Base-by-base conservation (phyloP, 2,888 invertebrate genomes). In the Ormyrus nitidulus region DNA sequence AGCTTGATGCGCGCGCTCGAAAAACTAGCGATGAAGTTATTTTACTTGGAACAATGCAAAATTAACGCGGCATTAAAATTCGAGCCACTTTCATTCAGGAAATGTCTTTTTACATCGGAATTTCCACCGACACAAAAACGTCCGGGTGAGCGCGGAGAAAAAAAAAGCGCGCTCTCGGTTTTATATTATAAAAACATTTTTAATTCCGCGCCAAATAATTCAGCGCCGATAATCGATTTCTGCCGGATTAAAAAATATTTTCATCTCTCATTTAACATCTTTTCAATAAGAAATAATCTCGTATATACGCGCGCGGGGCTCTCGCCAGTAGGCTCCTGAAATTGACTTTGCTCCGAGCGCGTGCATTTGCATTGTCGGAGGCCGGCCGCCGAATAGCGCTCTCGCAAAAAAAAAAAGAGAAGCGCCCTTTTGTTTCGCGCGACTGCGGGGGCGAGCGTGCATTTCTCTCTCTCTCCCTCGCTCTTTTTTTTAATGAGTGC, bases 401-500 rank as follows among this genome's bases (percentile, higher is more conserved):
- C 48, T 62, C 13, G 3, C 34, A 34, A 34, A 34, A 34, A 34
- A 34, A 34, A 34, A 19, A 19, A 19, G 19, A 19, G 75, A 19
- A 49, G 49, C 70, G 3, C 48, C 73, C 81, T 79, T 81, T 81
- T 81, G 81, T 81, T 73, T 79, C 70, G 70, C 62, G 34, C 34
- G 34, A 34, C 34, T 34, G 34, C 34, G 34, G 34, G 48, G 53
- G 58, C 53, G 76, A 58, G 66, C 74, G 48, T 74, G 66, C 72
- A 51, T 65, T 66, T 75, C 70, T 81, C 72, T 83, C 58, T 78
- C 71, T 82, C 70, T 44, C 59, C 46, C 65, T 56, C 51, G 64
- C 46, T 56, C 71, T 69, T 80, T 83, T 77, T 82, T 82, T 80
- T 79, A 84, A 84, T 79, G 84, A 84, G 82, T 77, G 70, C 73